Evolutionary conservation across 2,797 vertebrate species (phyloP).

Genomic region (Phrynocephalus forsythii): DNA sequence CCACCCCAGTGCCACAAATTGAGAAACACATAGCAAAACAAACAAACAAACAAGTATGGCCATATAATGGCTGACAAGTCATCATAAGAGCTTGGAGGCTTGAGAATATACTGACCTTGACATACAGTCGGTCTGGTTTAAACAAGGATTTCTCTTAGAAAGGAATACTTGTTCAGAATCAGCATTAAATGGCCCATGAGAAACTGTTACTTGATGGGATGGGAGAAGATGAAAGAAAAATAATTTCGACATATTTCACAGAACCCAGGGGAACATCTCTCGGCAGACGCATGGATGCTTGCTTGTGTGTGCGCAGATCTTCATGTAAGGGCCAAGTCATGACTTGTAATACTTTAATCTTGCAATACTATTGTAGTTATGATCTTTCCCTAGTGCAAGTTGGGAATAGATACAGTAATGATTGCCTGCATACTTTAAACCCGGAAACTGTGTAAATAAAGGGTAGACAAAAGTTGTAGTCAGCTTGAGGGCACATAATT

Average conservation of each 20-base stretch:
- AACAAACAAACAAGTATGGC: neutral
- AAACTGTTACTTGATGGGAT: neutral
- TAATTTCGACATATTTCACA: neutral
- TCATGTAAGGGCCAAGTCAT: neutral
- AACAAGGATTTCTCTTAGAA: neutral
- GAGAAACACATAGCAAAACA: neutral
- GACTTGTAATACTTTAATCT: neutral
- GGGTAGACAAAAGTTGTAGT: too few species aligned
- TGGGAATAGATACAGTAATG: too few species aligned
- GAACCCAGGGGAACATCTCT: neutral
- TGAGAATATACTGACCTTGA: neutral
- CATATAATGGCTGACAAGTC: neutral
- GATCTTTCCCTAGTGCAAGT: neutral
- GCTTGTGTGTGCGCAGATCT: neutral
- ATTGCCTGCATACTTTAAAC: too few species aligned
- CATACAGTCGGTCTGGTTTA: neutral
- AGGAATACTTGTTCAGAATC: neutral
- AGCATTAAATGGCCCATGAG: neutral
- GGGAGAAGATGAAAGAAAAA: neutral
- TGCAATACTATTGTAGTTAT: neutral
- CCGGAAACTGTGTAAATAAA: too few species aligned
- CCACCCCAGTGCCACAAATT: neutral
- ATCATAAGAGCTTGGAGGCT: neutral
- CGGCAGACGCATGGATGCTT: neutral
- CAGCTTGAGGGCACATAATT: too few species aligned